Base-by-base conservation (phyloP, 2,888 invertebrate species). In the Eremobia ochroleuca region DNA sequence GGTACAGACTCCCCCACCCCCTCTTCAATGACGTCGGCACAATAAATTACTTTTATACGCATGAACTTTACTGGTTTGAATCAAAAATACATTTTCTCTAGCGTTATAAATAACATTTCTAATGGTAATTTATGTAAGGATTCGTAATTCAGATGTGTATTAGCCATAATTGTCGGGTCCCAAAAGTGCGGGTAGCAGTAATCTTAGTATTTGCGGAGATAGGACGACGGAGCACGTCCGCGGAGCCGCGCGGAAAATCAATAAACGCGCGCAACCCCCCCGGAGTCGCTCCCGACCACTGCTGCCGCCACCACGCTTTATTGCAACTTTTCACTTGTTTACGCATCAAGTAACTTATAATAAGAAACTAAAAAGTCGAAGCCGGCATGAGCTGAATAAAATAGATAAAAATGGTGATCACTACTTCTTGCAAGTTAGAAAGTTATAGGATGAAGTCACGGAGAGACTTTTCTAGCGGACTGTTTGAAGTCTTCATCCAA, bases 211-310 rank as follows among this genome's bases (percentile, higher is more conserved):
- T 88, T 78, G 85, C 79, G 92, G 91, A 92, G 92, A 93, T 92
- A 90, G 90, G 73, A 90, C 90, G 90, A 88, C 88, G 89, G 88
- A 87, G 90, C 90, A 88, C 83, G 92, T 91, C 86, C 89, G 88
- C 83, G 89, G 85, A 73, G 83, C 67, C 78, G 85, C 85, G 90
- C 77, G 87, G 89, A 93, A 95, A 96, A 96, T 96, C 96, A 93
- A 96, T 96, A 96, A 95, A 91, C 96, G 95, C 96, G 96, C 96
- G 96, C 96, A 96, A 89, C 86, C 82, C 88, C 80, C 86, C 87
- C 83, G 73, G 76, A 64, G 71, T 73, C 64, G 43, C 76, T 61
- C 43, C 73, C 73, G 79, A 76, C 81, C 85, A 75, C 84, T 86
- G 85, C 81, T 80, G 81, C 81, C 87, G 83, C 83, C 81, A 82